Percentiles rank a stretch among this genome's conserved stretches.
Conservation (phyloP, 1,140 invertebrate genomes). For the Caerostris extrusa region DNA sequence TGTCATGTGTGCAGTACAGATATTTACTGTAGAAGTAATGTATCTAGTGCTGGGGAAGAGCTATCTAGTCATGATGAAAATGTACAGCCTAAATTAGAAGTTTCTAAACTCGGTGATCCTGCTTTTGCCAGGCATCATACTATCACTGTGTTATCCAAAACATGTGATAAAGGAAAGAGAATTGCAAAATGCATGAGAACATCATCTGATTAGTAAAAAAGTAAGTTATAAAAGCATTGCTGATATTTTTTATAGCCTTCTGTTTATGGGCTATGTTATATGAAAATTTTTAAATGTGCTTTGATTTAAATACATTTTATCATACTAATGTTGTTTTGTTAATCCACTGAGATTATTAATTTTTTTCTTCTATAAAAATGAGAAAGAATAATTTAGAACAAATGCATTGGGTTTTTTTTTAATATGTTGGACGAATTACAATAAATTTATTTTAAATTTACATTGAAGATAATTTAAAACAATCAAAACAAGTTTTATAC, state of each 20-base stretch:
- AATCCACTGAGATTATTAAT: background rate
- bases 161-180: conserved; percentile 68
- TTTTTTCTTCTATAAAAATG: background rate
- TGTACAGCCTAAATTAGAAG: background rate
- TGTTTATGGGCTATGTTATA: background rate
- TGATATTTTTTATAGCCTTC: background rate
- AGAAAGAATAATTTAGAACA: background rate
- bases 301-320: background rate
- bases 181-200: conserved; percentile 71
- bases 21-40: conserved; percentile 4
- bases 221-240: background rate
- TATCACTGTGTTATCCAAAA: conserved; percentile 12
- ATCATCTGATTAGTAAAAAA: conserved; percentile 31
- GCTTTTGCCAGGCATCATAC: background rate
- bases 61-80: conserved; percentile 65
- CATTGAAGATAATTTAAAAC: too few species aligned
- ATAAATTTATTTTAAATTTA: too few species aligned
- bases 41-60: background rate
- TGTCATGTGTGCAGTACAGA: conserved; percentile 23
- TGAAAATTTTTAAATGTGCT: background rate
- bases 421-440: too few species aligned
- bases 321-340: background rate
- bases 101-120: background rate
- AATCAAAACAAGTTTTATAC: too few species aligned
- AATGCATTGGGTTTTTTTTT: too few species aligned